These are phyloP conservation scores for Sitobion miscanthi DNA, from an alignment of 1,140 invertebrate species.

Conservation along the genomic window DNA sequence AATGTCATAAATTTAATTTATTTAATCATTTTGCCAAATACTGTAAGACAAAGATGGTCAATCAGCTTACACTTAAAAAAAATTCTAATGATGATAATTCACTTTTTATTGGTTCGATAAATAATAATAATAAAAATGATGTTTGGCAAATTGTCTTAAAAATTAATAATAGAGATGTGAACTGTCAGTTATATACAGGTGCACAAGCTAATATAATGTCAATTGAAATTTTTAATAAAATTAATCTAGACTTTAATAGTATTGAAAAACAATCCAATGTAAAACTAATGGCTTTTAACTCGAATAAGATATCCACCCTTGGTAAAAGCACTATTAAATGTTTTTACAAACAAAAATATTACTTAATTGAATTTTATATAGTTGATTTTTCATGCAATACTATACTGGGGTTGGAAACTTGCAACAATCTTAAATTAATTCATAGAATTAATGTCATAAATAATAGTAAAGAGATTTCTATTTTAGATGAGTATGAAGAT, in stretches of 20 bases:
- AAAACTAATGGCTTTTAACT: not conserved
- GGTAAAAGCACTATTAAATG: not conserved
- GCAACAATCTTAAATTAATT: too few species aligned
- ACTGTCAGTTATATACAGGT: not conserved
- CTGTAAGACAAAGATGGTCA: not conserved
- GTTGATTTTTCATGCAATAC: too few species aligned
- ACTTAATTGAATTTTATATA: too few species aligned
- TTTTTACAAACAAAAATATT: not conserved
- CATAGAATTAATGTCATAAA: too few species aligned
- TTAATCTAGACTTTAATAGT: not conserved
- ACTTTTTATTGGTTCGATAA: conserved; percentile 6
- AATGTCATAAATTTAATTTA: not conserved
- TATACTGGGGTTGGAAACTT: too few species aligned
- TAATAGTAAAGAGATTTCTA: too few species aligned
- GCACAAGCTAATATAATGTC: conserved; percentile 15
- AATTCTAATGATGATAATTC: not conserved
- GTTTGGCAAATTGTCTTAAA: not conserved
- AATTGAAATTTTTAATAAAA: not conserved
- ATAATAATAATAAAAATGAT: not conserved
- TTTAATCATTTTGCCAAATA: conserved; percentile 26
- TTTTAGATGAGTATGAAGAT: too few species aligned
- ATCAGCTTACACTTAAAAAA: not conserved
- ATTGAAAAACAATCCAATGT: not conserved
- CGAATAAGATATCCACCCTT: not conserved
- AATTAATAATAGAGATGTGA: not conserved